A percentile compares a stretch with the other conserved stretches of the same genome.
These are phyloP conservation scores for Pocota personata DNA, from an alignment of 2,888 invertebrate species.

Conservation along the genomic window DNA sequence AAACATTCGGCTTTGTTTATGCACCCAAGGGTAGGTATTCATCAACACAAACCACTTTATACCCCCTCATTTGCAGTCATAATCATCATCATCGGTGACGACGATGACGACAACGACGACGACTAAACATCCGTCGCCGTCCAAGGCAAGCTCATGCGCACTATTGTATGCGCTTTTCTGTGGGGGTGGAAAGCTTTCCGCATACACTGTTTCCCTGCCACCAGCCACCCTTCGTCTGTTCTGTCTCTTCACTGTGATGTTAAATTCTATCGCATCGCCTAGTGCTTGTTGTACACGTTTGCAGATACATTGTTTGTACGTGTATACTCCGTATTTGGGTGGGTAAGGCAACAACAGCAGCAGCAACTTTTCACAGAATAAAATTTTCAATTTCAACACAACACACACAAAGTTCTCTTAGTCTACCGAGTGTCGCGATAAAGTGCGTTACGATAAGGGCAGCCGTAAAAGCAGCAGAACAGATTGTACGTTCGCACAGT, in stretches of 20 bases:
- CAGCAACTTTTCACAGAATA: constrained; percentile 31
- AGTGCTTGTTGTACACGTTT: constrained; percentile 13
- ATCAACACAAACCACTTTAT: constrained; percentile 34
- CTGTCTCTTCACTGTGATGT: not conserved
- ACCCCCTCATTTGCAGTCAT: constrained; percentile 40
- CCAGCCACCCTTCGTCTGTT: not conserved
- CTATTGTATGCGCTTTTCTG: constrained; percentile 55
- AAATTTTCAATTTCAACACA: constrained; percentile 33
- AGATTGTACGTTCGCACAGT: constrained; percentile 10
- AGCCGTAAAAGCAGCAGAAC: not conserved
- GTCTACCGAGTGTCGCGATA: constrained; percentile 71
- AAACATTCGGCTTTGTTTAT: constrained; percentile 46
- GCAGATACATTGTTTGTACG: constrained; percentile 45
- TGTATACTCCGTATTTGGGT: constrained; percentile 63
- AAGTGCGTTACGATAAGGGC: constrained; percentile 69
- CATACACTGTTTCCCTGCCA: constrained; percentile 26
- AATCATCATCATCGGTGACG: constrained; percentile 45
- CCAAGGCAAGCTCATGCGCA: constrained; percentile 48
- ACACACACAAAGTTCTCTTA: constrained; percentile 59
- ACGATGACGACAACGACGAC: not conserved
- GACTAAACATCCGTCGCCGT: not conserved
- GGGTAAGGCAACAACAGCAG: constrained; percentile 44
- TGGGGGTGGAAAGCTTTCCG: constrained; percentile 72
- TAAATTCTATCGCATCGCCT: constrained; percentile 26
- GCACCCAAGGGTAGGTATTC: constrained; percentile 56